phyloP scores from a whole-genome alignment of 1,140 invertebrate species.

The Penaeus japonicus region DNA sequence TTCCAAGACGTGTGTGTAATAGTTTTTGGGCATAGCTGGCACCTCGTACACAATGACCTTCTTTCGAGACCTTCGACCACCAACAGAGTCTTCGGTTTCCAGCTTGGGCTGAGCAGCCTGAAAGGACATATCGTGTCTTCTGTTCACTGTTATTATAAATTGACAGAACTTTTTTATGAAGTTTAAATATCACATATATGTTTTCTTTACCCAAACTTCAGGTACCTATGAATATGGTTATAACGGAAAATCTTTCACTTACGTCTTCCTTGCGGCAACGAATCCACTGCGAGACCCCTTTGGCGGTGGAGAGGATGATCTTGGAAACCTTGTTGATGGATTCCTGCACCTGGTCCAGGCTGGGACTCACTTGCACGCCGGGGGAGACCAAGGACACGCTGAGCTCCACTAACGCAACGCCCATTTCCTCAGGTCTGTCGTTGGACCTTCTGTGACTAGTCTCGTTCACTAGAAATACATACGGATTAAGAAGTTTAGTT shows the following conservation, averaged over 20 bases:
- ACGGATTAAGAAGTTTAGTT: not conserved
- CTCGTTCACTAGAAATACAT: not conserved
- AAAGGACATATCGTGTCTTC: not conserved
- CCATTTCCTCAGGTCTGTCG: conserved; percentile 2
- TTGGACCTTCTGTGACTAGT: not conserved
- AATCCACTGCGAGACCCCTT: conserved; percentile 90
- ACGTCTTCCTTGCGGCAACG: conserved; percentile 67
- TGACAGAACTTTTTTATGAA: too few species aligned
- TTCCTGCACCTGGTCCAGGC: conserved; percentile 90
- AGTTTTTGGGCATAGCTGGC: conserved; percentile 83
- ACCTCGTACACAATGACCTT: conserved; percentile 69
- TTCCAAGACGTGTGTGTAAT: conserved; percentile 85
- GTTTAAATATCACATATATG: too few species aligned
- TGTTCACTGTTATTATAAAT: too few species aligned
- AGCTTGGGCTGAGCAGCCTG: not conserved
- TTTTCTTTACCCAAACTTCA: too few species aligned
- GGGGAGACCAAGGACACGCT: conserved; percentile 86
- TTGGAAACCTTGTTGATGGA: conserved; percentile 82
- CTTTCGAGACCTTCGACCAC: conserved; percentile 58
- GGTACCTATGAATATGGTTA: too few species aligned
- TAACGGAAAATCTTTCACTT: conserved; percentile 10
- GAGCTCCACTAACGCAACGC: conserved; percentile 73
- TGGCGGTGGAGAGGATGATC: conserved; percentile 84
- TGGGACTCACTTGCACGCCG: conserved; percentile 85
- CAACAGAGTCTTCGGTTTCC: not conserved